Conservation (phyloP, 2,888 invertebrate species). For the Cephus pulcher region DNA sequence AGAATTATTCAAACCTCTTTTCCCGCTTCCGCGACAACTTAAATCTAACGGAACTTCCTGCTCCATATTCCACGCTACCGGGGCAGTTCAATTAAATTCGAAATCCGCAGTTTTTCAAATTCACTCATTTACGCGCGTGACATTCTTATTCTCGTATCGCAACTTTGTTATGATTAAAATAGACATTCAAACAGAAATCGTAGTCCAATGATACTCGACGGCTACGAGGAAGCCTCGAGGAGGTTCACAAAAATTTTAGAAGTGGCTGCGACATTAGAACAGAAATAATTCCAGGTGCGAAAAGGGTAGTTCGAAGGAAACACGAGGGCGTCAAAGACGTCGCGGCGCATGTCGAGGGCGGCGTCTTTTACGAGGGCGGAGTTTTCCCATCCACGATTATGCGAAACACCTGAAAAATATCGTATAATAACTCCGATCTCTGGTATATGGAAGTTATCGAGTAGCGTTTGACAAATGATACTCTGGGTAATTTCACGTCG, state of each 20-base stretch:
- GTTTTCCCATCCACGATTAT: conserved; percentile 34
- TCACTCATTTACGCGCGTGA: neutral
- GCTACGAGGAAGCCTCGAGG: neutral
- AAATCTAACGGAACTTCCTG: conserved; percentile 52
- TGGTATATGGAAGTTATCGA: conserved; percentile 16
- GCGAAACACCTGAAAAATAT: conserved; percentile 16
- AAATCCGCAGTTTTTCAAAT: neutral
- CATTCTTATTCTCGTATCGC: neutral
- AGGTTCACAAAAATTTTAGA: neutral
- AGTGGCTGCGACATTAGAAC: neutral
- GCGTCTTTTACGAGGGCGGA: conserved; percentile 48
- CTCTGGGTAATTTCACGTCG: conserved; percentile 13
- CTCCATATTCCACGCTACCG: conserved; percentile 27
- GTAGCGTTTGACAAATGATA: conserved; percentile 18
- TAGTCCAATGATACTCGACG: neutral
- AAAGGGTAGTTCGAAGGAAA: conserved; percentile 14
- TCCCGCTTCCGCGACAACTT: conserved; percentile 37
- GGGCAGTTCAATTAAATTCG: neutral
- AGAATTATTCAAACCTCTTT: conserved; percentile 18
- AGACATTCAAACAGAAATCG: neutral
- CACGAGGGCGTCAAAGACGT: conserved; percentile 17
- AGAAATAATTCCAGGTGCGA: conserved; percentile 30
- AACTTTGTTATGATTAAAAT: neutral
- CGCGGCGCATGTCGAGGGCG: conserved; percentile 52
- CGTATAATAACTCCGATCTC: conserved; percentile 8